Evolutionary conservation across 1,140 invertebrate species (phyloP).

Genomic region (Zaprionus nigranus): DNA sequence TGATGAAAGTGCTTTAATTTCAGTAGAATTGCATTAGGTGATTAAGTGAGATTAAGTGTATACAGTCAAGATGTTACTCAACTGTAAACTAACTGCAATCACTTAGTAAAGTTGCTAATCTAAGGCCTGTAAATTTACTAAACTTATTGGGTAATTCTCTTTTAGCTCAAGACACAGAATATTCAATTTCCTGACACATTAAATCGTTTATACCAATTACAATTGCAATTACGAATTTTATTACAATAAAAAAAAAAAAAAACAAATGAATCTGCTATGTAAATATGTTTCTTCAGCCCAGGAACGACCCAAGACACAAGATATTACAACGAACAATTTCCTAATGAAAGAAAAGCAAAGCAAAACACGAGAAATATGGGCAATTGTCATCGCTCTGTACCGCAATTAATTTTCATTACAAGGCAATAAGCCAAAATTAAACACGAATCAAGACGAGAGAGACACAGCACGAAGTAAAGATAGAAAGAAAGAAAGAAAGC

Average conservation of each 20-base stretch:
- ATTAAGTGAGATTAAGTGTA: conserved; percentile 28
- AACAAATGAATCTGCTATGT: conserved; percentile 67
- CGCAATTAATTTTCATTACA: conserved; percentile 82
- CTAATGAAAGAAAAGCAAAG: conserved; percentile 39
- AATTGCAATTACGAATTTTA: background rate
- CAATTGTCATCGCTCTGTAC: conserved; percentile 40
- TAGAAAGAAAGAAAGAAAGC: background rate
- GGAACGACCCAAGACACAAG: conserved; percentile 32
- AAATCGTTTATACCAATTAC: conserved; percentile 11
- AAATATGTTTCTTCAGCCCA: conserved; percentile 53
- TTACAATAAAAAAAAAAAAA: conserved; percentile 28
- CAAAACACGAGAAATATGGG: conserved; percentile 14
- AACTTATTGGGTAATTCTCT: background rate
- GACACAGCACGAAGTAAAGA: conserved; percentile 9
- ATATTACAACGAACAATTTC: conserved; percentile 47
- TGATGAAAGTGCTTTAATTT: conserved; percentile 50
- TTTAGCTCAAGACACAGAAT: background rate
- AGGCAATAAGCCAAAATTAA: conserved; percentile 79
- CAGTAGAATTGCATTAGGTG: conserved; percentile 45
- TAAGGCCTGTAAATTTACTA: background rate
- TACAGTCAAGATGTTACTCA: background rate
- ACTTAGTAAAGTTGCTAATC: no score
- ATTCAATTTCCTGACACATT: background rate
- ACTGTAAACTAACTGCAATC: background rate
- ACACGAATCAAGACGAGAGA: conserved; percentile 64